phyloP scores from a whole-genome alignment of 2,888 invertebrate species.

The Ectemnius continuus region DNA sequence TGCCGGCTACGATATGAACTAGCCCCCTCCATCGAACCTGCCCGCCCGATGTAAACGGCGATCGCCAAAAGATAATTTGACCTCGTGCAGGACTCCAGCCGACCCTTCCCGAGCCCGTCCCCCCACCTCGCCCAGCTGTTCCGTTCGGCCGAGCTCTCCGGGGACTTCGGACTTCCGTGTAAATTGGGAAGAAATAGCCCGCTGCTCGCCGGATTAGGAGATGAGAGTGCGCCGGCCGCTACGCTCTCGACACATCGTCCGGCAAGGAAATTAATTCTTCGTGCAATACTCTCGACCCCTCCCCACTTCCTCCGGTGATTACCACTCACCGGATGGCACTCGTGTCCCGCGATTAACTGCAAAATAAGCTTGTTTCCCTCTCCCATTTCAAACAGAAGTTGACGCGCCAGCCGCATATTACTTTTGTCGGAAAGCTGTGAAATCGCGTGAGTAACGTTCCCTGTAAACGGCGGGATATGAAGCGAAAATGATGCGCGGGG shows the following conservation, averaged over 20 bases:
- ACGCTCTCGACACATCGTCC: not conserved
- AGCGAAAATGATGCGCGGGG: conserved; percentile 25
- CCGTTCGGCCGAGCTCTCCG: conserved; percentile 34
- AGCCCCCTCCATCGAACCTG: conserved; percentile 35
- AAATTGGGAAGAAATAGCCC: conserved; percentile 12
- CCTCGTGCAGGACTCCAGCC: conserved; percentile 45
- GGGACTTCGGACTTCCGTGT: conserved; percentile 31
- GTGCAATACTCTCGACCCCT: not conserved
- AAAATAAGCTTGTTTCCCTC: not conserved
- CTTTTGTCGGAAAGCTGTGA: not conserved
- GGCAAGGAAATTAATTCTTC: conserved; percentile 1
- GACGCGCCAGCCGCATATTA: conserved; percentile 14
- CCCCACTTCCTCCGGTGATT: not conserved
- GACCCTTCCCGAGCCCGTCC: no score
- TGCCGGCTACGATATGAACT: conserved; percentile 54
- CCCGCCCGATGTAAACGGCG: conserved; percentile 59
- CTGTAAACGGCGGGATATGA: conserved; percentile 18
- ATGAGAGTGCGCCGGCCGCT: not conserved
- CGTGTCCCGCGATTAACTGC: not conserved
- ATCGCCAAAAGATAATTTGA: conserved; percentile 63
- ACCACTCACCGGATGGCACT: not conserved
- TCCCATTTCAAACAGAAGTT: conserved; percentile 1
- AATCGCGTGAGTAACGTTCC: conserved; percentile 19
- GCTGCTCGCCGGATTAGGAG: conserved; percentile 18
- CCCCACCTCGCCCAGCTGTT: conserved; percentile 21